Conservation (phyloP, 1,140 invertebrate species). For the Sesamia nonagrioides region DNA sequence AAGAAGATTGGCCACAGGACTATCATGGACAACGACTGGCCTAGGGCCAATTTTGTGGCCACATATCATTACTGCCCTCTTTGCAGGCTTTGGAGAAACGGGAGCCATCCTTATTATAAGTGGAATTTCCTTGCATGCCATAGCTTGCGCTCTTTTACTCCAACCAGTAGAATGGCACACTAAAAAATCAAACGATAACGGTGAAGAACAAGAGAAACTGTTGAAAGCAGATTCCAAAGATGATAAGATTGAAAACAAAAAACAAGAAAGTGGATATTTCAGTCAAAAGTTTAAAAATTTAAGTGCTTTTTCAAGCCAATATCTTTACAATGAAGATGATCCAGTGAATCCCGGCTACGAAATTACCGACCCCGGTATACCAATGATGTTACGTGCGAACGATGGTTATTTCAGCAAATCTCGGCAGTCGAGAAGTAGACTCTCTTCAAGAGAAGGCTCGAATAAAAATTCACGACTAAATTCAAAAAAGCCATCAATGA, state of each 20-base stretch:
- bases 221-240: slow-evolving; percentile 57
- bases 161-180: slow-evolving; percentile 90
- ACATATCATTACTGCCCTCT: slow-evolving; percentile 87
- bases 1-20: slow-evolving; percentile 87
- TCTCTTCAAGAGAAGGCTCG: slow-evolving; percentile 83
- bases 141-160: slow-evolving; percentile 88
- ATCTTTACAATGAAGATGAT: slow-evolving; percentile 90
- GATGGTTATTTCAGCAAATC: slow-evolving; percentile 89
- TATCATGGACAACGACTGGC: slow-evolving; percentile 89
- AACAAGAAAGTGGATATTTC: slow-evolving; percentile 77
- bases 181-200: slow-evolving; percentile 69
- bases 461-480: slow-evolving; percentile 73
- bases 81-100: slow-evolving; percentile 86
- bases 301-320: slow-evolving; percentile 89
- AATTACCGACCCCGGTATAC: slow-evolving; percentile 89
- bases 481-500: slow-evolving; percentile 84
- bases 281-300: slow-evolving; percentile 82
- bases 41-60: slow-evolving; percentile 88
- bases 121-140: slow-evolving; percentile 88
- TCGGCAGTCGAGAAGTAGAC: slow-evolving; percentile 83
- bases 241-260: slow-evolving; percentile 59
- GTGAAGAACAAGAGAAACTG: slow-evolving; percentile 70
- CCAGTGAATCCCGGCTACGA: slow-evolving; percentile 89
- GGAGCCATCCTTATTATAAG: slow-evolving; percentile 88
- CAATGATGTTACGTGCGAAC: slow-evolving; percentile 90